Evolutionary conservation across 2,113 vertebrate species (phyloP).

Genomic region (Limnothrissa miodon): DNA sequence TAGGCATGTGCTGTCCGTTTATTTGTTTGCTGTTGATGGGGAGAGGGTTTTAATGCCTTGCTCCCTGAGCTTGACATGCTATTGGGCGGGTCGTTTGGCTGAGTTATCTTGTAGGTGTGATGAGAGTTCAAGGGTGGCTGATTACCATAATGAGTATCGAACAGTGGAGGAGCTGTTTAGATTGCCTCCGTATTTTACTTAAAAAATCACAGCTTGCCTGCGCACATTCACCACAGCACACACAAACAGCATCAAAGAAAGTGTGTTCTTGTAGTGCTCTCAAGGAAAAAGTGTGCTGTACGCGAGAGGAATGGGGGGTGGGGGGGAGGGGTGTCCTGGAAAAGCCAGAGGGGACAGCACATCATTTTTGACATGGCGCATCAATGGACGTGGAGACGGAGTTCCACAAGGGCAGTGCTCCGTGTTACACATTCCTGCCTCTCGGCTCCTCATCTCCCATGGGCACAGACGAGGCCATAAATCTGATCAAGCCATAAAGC

Average conservation of each 20-base stretch:
- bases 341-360: not conserved
- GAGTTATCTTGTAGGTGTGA: slow-evolving; percentile 18
- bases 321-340: no score
- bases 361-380: not conserved
- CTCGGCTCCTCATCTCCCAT: slow-evolving; percentile 45
- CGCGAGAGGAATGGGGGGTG: no score
- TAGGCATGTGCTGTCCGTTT: not conserved
- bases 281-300: no score
- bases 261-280: not conserved
- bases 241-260: not conserved
- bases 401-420: slow-evolving; percentile 31
- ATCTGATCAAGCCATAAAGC: slow-evolving; percentile 48
- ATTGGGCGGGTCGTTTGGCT: not conserved
- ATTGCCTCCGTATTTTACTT: slow-evolving; percentile 15
- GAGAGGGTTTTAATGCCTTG: not conserved
- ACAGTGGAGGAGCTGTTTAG: not conserved
- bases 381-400: slow-evolving; percentile 4
- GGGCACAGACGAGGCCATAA: slow-evolving; percentile 39
- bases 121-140: slow-evolving; percentile 17
- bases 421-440: slow-evolving; percentile 44
- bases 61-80: not conserved
- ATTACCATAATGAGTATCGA: slow-evolving; percentile 17
- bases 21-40: not conserved
- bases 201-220: not conserved
- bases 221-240: not conserved